Evolutionary conservation across 2,113 vertebrate species (phyloP).

Genomic region (Lepisosteus osseus): DNA sequence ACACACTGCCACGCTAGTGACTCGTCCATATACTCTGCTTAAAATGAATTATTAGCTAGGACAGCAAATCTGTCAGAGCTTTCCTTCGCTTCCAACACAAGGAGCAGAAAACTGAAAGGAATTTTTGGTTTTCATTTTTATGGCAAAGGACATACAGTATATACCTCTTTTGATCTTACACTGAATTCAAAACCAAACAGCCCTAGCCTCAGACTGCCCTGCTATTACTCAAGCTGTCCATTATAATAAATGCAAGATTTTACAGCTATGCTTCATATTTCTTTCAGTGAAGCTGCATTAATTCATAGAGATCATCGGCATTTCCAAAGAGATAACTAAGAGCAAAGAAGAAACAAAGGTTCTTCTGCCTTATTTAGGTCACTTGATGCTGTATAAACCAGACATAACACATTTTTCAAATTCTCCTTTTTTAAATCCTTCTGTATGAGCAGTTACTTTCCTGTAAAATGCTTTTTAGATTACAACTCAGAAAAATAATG

Average conservation of each 20-base stretch:
- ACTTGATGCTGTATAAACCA: conserved; percentile 64
- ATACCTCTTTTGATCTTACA: conserved; percentile 54
- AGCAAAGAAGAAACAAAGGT: conserved; percentile 54
- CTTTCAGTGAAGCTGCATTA: conserved; percentile 57
- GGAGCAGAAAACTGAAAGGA: conserved; percentile 24
- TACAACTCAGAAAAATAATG: conserved; percentile 34
- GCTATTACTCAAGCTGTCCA: conserved; percentile 52
- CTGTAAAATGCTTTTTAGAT: conserved; percentile 55
- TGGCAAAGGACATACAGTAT: conserved; percentile 29
- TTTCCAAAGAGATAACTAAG: conserved; percentile 62
- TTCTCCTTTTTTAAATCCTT: conserved; percentile 55
- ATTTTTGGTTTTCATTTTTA: conserved; percentile 39
- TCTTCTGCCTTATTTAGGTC: conserved; percentile 56
- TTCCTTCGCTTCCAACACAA: conserved; percentile 23
- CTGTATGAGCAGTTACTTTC: conserved; percentile 47
- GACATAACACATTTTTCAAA: conserved; percentile 59
- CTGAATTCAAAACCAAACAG: conserved; percentile 64
- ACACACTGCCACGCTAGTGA: no score
- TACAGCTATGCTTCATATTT: conserved; percentile 58
- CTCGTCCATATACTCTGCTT: no score
- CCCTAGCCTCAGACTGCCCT: conserved; percentile 54
- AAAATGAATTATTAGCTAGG: no score
- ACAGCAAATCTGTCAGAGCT: neutral
- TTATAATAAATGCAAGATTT: conserved; percentile 69
- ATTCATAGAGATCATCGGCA: conserved; percentile 72